Base-by-base conservation (phyloP, 2,797 vertebrate species). In the Perodicticus potto region DNA sequence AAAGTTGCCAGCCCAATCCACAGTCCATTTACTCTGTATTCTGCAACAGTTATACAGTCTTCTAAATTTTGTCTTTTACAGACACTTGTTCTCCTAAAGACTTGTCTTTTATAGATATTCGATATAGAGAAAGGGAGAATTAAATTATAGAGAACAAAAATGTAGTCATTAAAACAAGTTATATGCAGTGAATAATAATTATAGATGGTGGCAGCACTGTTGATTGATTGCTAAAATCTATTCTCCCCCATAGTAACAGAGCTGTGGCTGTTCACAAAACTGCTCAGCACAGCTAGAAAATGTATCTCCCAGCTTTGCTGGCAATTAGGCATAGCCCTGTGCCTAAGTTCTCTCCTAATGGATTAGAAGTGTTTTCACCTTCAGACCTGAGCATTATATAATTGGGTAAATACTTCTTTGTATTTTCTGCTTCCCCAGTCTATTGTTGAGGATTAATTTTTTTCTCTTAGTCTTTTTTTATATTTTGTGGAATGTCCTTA, bases 121-220 rank as follows among this genome's bases (percentile, higher is more conserved):
- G 25, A 88, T 95, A 65, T 73, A 86, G 17, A 77, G 40, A 91
- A 80, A 5, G 20, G 3, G 20, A 40, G 1, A 70, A 86, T 92
- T 76, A 77, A 92, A 92, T 89, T 83, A 94, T 34, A 83, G 70
- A 83, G 45, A 49, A 70, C 17, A 95, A 89, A 95, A 84, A 40
- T n/a, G 4, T 76, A 89, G 63, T 77, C 14, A 92, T 89, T 82
- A 78, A 86, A 92, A 87, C 69, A 32, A 55, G n/a, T 82, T 93
- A 94, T 94, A 32, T 92, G 14, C 22, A 49, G 37, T 57, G 53
- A 94, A 63, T 77, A 92, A 67, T 89, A 72, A 89, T 86, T 89
- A 76, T n/a, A 69, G 43, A 72, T 43, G 32, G 40, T 61, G 53
- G 23, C 12, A 80, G 37, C 27, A 59, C 8, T 81, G 32, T 74